Evolutionary conservation across 2,888 invertebrate genomes (phyloP).

Genomic region (Rhyacophila evoluta): DNA sequence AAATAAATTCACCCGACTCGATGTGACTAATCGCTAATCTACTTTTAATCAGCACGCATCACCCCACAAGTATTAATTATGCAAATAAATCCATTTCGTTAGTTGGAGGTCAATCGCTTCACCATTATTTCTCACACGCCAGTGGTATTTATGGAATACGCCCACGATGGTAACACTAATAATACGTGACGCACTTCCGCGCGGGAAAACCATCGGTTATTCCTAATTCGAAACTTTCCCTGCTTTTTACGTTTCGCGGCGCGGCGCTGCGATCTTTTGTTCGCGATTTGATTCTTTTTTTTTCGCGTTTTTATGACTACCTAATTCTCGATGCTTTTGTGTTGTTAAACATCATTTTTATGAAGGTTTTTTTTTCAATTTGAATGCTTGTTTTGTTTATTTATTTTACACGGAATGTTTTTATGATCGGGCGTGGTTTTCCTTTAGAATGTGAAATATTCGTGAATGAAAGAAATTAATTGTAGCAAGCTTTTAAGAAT

Average conservation of each 20-base stretch:
- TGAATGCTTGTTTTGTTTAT: constrained; percentile 17
- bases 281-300: constrained; percentile 13
- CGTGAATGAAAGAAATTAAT: not conserved
- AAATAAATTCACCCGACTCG: not conserved
- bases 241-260: not conserved
- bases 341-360: constrained; percentile 19
- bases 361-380: constrained; percentile 4
- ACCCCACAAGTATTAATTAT: not conserved
- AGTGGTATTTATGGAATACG: constrained; percentile 20
- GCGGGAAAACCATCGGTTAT: constrained; percentile 7
- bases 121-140: constrained; percentile 14
- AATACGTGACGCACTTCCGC: constrained; percentile 24
- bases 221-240: constrained; percentile 19
- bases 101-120: constrained; percentile 15
- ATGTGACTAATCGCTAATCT: not conserved
- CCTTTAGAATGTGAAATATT: not conserved
- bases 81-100: not conserved
- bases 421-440: constrained; percentile 2
- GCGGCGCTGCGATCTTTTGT: constrained; percentile 22
- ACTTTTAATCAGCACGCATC: constrained; percentile 24
- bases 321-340: constrained; percentile 24
- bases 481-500: not conserved
- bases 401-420: constrained; percentile 10
- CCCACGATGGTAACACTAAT: constrained; percentile 9
- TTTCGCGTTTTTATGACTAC: constrained; percentile 24